Evolutionary conservation across 2,113 vertebrate genomes (phyloP), one percentile per base, ranked within the genome.

Genomic region (Anarrhichthys ocellatus): DNA sequence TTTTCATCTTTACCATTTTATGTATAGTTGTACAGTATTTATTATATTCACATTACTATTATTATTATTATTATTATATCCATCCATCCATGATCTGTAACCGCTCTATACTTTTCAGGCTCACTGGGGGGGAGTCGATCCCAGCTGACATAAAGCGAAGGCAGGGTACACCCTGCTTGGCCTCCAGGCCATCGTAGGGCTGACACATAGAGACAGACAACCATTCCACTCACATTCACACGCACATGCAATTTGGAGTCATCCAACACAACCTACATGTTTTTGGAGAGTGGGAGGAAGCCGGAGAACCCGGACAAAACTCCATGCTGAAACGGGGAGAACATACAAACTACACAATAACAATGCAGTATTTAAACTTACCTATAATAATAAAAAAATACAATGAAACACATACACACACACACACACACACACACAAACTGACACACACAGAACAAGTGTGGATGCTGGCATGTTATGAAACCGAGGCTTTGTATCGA

Each of bases 371-470:
- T 50, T 50, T 18, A 17, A 18, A 6, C 46, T 1, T 50, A 18
- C 15, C 46, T 5, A 50, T 17, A 7, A 48, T 20, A 6, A 48
- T 5, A 48, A 0, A 4, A 48, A 50, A n/a, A 71, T 42, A 46
- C 27, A 34, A 7, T 48, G 17, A 48, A 48, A 22, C 42, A 36
- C 4, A 34, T 34, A 29, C 29, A 29, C 29, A 29, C 73, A 67
- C 50, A 75, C 3, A 32, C 32, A 50, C 36, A 79, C 36, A 54
- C 65, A 61, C 48, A 76, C 70, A 67, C 52, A 75, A 32, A 46
- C 18, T 40, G 11, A 56, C 29, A 76, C 73, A 67, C 70, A 67
- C 52, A 75, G 59, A 81, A 77, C 80, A 82, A 64, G 76, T 73
- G 70, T 34, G 76, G 58, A 81, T 65, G 48, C 71, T 66, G 71